Evolutionary conservation across 2,888 invertebrate species (phyloP).

Genomic region (Sceliomorpha sp.): DNA sequence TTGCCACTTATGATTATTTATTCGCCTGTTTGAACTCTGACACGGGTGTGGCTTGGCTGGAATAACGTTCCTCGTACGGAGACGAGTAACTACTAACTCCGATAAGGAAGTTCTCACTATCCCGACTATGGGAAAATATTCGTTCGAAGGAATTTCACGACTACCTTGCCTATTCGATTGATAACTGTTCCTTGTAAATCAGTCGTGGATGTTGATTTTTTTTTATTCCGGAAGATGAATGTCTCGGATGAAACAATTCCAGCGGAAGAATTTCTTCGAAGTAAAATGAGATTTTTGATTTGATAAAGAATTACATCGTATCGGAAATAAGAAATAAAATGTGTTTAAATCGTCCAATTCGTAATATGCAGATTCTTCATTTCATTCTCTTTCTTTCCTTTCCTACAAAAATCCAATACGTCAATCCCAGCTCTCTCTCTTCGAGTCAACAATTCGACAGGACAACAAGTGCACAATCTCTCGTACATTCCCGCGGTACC

Average conservation of each 20-base stretch:
- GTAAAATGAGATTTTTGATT: too few species aligned
- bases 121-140: conserved; percentile 61
- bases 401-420: too few species aligned
- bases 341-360: too few species aligned
- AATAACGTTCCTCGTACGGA: conserved; percentile 53
- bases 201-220: too few species aligned
- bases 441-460: conserved; percentile 17
- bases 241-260: too few species aligned
- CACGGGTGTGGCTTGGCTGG: conserved; percentile 64
- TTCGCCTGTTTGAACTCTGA: conserved; percentile 69
- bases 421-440: too few species aligned
- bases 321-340: too few species aligned
- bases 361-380: too few species aligned
- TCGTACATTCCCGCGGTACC: neutral
- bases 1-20: conserved; percentile 64
- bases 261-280: too few species aligned
- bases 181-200: conserved; percentile 39
- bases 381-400: too few species aligned
- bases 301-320: too few species aligned
- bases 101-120: conserved; percentile 62
- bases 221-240: too few species aligned
- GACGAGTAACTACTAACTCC: conserved; percentile 60
- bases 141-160: conserved; percentile 60
- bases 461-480: conserved; percentile 11
- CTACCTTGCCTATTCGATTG: conserved; percentile 58